Evolutionary conservation across 2,113 vertebrate genomes (phyloP).

Genomic region (Pangasianodon hypophthalmus): DNA sequence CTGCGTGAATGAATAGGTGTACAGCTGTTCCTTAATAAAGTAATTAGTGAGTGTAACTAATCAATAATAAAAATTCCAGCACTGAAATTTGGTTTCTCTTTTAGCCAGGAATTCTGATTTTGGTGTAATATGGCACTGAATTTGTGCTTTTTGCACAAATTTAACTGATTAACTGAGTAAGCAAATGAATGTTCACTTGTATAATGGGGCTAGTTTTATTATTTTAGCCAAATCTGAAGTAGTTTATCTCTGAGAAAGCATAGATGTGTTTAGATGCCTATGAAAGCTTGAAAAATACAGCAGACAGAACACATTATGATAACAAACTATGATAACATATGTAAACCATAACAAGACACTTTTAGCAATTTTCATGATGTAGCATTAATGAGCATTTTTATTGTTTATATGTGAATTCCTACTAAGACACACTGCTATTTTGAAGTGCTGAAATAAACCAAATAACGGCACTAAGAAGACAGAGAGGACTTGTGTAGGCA

Average conservation of each 20-base stretch:
- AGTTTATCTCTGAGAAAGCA: not conserved
- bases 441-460: constrained; percentile 36
- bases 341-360: not conserved
- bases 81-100: not conserved
- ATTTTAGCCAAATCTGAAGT: not conserved
- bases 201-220: not conserved
- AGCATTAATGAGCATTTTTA: not conserved
- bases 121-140: not conserved
- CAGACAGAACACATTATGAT: not conserved
- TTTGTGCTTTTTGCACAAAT: not conserved
- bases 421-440: constrained; percentile 11
- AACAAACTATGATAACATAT: not conserved
- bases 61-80: not conserved
- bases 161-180: not conserved
- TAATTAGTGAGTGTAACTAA: not conserved
- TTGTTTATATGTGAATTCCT: not conserved
- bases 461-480: constrained; percentile 17
- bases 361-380: not conserved
- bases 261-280: not conserved
- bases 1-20: too few relatives aligned
- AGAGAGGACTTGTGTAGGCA: constrained; percentile 45
- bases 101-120: not conserved
- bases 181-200: not conserved
- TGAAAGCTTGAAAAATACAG: not conserved
- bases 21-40: too few relatives aligned